Conservation (phyloP, 2,888 invertebrate genomes). For the Megalurothrips usitatus region DNA sequence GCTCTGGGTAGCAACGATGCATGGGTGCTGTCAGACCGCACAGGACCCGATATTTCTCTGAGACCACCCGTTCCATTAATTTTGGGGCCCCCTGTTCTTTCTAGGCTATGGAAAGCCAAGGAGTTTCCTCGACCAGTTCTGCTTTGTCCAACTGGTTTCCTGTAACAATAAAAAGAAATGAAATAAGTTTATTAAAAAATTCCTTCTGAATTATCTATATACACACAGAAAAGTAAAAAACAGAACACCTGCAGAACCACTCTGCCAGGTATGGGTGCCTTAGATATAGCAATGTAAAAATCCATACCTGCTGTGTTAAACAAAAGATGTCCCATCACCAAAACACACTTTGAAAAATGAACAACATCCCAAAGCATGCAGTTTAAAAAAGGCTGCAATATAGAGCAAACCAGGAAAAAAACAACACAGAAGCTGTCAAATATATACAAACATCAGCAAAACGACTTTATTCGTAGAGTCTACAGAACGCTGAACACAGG, state of each 20-base stretch:
- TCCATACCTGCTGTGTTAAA: neutral
- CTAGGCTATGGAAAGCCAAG: slow-evolving; percentile 32
- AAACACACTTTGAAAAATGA: too few relatives aligned
- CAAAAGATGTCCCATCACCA: neutral
- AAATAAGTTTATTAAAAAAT: too few relatives aligned
- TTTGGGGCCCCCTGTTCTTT: slow-evolving; percentile 2
- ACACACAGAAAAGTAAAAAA: neutral
- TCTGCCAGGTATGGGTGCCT: too few relatives aligned
- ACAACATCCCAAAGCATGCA: too few relatives aligned
- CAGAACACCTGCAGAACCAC: neutral
- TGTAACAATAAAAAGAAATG: neutral
- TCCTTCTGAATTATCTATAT: neutral
- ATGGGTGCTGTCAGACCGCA: slow-evolving; percentile 36
- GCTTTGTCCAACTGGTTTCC: slow-evolving; percentile 6
- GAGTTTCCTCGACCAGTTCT: slow-evolving; percentile 34
- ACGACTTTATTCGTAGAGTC: too few relatives aligned
- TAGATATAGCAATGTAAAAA: too few relatives aligned
- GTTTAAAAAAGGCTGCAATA: too few relatives aligned
- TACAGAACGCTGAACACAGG: neutral
- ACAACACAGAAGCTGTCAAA: neutral
- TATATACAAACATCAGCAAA: neutral
- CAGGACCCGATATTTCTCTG: slow-evolving; percentile 36
- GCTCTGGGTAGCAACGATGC: slow-evolving; percentile 35
- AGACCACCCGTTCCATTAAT: slow-evolving; percentile 30
- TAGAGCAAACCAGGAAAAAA: neutral